Evolutionary conservation across 2,113 vertebrate species (phyloP), one percentile per base, ranked within the genome.

Genomic region (Chroicocephalus ridibundus): DNA sequence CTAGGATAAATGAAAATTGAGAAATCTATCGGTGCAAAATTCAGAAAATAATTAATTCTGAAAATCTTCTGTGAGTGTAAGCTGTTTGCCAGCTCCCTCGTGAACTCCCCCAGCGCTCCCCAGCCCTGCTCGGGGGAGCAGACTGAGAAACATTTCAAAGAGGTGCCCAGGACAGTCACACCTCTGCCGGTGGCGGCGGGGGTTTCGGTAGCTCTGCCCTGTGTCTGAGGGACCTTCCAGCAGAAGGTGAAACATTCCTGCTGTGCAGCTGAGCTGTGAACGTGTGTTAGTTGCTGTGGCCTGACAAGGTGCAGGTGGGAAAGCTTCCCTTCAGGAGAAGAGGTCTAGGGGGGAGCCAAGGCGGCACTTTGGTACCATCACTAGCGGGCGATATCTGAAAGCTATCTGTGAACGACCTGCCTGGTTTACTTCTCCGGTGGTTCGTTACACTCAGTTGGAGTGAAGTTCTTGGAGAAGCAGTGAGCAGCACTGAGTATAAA

Each of bases 321-420:
- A 61, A 62, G 9, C 20, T 40, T 64, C 22, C 4, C n/a, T 55
- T 40, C 51, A 70, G 77, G 29, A 76, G 51, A 57, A 32, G 6
- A 36, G 14, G 12, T 68, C 78, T 15, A 34, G 57, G 44, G 26
- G 58, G 62, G 34, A 78, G 38, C 64, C 42, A 62, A 52, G 32
- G 44, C 20, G 3, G 2, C 1, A 1, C 17, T 68, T 61, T 6
- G 52, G 36, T 27, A 18, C 14, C 29, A 15, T 40, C 8, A 3
- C 25, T 20, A 34, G 51, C 0, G 0, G 51, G 32, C 4, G 1
- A 38, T 15, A 52, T 0, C 46, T 20, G 78, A 62, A 80, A 31
- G 32, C 46, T 15, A 0, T 10, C 78, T n/a, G 18, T 5, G 12
- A 40, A 24, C 8, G 8, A 38, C 24, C 69, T 76, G 57, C 42